A percentile compares a stretch with the other conserved stretches of the same genome.
These are phyloP conservation scores for Crypturellus tataupa DNA, from an alignment of 2,797 vertebrate species.

Conservation along the genomic window DNA sequence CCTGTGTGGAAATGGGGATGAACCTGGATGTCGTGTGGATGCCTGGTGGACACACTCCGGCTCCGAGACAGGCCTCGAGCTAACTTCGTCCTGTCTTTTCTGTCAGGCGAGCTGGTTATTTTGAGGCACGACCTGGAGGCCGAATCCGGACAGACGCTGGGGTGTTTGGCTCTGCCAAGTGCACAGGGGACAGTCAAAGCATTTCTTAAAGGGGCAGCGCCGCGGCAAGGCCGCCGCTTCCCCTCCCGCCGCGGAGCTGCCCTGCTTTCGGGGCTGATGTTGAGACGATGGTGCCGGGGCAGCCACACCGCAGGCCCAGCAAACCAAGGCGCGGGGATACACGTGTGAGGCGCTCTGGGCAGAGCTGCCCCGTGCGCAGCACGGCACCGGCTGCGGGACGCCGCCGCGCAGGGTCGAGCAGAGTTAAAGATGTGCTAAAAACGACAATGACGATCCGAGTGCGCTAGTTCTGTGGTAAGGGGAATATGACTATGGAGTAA, in stretches of 20 bases:
- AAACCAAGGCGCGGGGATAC: neutral
- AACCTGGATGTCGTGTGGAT: no score
- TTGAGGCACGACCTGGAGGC: neutral
- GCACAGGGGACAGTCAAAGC: accelerated
- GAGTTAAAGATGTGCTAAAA: neutral
- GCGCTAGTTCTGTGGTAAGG: neutral
- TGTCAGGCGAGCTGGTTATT: constrained; percentile 7
- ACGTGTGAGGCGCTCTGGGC: accelerated
- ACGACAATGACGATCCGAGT: neutral
- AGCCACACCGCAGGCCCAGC: neutral
- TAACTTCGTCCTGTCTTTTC: neutral
- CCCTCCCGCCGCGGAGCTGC: neutral
- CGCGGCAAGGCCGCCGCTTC: neutral
- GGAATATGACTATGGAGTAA: neutral
- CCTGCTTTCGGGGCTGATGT: neutral
- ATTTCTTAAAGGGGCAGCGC: neutral
- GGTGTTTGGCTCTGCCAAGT: neutral
- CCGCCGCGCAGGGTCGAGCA: accelerated
- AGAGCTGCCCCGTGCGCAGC: no score
- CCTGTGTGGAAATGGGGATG: no score
- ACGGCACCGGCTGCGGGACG: neutral
- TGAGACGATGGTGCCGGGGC: neutral
- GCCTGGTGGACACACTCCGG: no score
- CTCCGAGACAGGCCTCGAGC: neutral
- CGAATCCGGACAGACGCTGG: neutral